These are phyloP conservation scores for Mamestra configurata DNA, from an alignment of 1,140 invertebrate genomes.

Conservation along the genomic window DNA sequence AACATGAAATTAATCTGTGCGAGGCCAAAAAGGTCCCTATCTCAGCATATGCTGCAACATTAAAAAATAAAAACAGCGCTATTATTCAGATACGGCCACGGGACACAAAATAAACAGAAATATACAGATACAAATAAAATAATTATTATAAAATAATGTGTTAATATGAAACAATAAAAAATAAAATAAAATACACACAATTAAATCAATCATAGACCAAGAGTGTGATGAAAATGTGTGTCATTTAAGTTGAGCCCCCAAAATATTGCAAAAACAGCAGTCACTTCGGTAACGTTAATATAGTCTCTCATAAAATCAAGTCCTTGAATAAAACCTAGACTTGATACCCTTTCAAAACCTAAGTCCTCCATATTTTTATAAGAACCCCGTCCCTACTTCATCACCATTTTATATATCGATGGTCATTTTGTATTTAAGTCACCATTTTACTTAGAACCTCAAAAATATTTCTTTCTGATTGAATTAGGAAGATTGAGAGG, in stretches of 20 bases:
- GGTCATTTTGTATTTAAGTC: conserved; percentile 34
- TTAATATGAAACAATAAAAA: no score
- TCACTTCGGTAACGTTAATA: neutral
- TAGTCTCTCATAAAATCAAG: neutral
- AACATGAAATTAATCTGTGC: no score
- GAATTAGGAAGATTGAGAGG: conserved; percentile 13
- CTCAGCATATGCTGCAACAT: no score
- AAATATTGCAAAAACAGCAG: neutral
- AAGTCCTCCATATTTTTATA: conserved; percentile 25
- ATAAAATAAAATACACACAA: no score
- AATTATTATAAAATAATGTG: no score
- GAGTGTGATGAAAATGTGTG: no score
- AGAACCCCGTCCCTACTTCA: conserved; percentile 40
- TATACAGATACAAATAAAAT: no score
- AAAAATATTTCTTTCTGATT: conserved; percentile 9
- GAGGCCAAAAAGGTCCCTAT: no score
- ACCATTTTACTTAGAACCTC: conserved; percentile 20
- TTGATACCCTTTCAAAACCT: neutral
- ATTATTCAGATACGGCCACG: no score
- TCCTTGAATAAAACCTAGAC: neutral
- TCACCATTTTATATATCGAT: conserved; percentile 56
- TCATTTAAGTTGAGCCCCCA: neutral
- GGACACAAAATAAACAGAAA: no score
- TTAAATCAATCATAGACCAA: no score
- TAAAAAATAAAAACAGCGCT: no score